Evolutionary conservation across 2,113 vertebrate genomes (phyloP).

Genomic region (Bagarius yarrelli): DNA sequence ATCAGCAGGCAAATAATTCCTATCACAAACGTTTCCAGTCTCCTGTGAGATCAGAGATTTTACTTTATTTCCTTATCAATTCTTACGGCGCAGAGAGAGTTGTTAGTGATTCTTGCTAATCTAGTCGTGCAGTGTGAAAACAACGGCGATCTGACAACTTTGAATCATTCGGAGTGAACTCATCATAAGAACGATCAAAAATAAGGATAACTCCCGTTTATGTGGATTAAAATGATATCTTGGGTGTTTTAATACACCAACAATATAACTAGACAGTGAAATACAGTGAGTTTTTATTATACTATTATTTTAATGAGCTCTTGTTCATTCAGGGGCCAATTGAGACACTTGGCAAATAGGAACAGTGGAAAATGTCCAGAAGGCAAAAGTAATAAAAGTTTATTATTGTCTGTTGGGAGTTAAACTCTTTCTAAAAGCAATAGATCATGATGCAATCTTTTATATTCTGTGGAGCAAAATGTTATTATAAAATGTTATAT

Average conservation of each 20-base stretch:
- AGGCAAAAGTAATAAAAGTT: constrained; percentile 46
- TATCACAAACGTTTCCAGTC: too few species aligned
- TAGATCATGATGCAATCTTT: constrained; percentile 47
- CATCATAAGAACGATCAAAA: not conserved
- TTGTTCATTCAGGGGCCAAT: not conserved
- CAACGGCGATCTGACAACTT: too few species aligned
- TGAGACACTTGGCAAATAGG: constrained; percentile 21
- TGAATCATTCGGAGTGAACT: too few species aligned
- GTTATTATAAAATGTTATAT: constrained; percentile 42
- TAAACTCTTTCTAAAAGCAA: constrained; percentile 46
- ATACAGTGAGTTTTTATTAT: not conserved
- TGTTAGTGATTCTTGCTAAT: too few species aligned
- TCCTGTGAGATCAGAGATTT: too few species aligned
- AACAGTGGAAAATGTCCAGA: constrained; percentile 38
- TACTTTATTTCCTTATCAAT: too few species aligned
- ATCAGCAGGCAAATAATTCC: too few species aligned
- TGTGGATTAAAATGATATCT: not conserved
- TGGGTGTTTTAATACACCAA: not conserved
- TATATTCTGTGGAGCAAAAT: constrained; percentile 40
- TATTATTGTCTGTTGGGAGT: constrained; percentile 47
- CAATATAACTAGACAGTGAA: constrained; percentile 18
- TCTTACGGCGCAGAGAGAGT: too few species aligned
- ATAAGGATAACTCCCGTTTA: not conserved
- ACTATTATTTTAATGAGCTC: constrained; percentile 34
- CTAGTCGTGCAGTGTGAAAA: too few species aligned